Conservation (phyloP, 2,113 vertebrate genomes). For the Ctenomys sociabilis region DNA sequence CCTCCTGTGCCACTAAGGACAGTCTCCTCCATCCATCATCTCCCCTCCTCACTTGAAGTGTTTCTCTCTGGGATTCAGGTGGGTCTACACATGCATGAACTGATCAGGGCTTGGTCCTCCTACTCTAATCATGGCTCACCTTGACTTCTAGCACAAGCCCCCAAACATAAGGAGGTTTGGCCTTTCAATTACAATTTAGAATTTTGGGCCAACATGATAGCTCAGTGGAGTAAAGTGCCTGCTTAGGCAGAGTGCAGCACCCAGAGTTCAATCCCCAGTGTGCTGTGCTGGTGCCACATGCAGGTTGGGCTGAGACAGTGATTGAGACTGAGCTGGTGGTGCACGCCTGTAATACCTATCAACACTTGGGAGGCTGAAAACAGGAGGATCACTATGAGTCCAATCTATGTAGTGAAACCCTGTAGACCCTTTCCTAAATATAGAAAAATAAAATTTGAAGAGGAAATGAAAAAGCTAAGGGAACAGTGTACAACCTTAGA, state of each 20-base stretch:
- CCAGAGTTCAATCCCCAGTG: too few relatives aligned
- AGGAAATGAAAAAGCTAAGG: background rate
- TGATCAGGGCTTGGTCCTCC: background rate
- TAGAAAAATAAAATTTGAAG: conserved; percentile 33
- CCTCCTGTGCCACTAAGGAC: background rate
- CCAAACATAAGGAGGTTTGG: background rate
- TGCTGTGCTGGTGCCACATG: too few relatives aligned
- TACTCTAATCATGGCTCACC: background rate
- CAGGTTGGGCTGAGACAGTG: too few relatives aligned
- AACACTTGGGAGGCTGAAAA: too few relatives aligned
- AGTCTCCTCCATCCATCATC: background rate
- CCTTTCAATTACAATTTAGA: conserved; percentile 53
- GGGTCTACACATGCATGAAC: background rate
- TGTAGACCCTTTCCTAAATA: too few relatives aligned
- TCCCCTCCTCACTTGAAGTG: background rate
- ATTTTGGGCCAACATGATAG: background rate
- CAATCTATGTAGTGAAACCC: too few relatives aligned
- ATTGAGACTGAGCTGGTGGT: too few relatives aligned
- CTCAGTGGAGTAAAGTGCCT: too few relatives aligned
- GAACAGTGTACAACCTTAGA: background rate
- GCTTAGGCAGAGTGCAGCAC: too few relatives aligned
- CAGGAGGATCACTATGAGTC: too few relatives aligned
- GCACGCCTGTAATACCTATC: too few relatives aligned
- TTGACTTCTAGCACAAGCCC: background rate
- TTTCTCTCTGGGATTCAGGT: background rate